Conservation (phyloP, 2,113 vertebrate species). For the Tichodroma muraria region DNA sequence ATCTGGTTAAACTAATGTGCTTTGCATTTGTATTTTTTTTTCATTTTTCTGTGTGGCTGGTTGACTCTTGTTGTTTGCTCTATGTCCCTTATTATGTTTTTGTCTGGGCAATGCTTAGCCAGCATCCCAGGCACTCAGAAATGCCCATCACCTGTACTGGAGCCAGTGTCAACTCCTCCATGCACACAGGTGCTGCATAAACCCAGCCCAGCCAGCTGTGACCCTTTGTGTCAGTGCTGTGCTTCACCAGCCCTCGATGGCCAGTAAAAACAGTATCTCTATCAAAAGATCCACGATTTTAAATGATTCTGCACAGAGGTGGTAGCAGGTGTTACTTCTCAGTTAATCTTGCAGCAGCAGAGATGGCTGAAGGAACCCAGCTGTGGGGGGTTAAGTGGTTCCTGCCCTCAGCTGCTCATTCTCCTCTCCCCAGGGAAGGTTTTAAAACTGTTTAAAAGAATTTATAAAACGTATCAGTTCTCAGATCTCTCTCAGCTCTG, state of each 20-base stretch:
- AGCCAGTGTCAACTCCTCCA: neutral
- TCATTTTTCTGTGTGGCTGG: neutral
- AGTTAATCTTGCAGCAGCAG: neutral
- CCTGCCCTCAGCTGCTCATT: neutral
- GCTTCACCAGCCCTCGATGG: neutral
- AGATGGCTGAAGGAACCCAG: neutral
- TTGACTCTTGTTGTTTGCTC: neutral
- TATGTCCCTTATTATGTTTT: neutral
- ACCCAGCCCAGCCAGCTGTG: neutral
- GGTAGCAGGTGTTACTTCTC: neutral
- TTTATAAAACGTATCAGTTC: neutral
- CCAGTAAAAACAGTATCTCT: neutral
- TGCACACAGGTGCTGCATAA: rapidly evolving
- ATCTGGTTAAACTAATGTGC: neutral
- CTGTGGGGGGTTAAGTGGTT: neutral
- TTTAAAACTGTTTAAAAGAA: neutral
- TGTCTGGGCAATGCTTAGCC: neutral
- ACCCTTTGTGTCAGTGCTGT: neutral
- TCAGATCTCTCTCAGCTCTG: neutral
- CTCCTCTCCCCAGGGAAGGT: neutral
- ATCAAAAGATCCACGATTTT: neutral
- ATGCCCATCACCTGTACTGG: neutral
- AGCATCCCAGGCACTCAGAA: neutral
- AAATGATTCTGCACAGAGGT: neutral
- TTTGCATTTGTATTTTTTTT: too few relatives aligned